Evolutionary conservation across 2,113 vertebrate species (phyloP).

Genomic region (rat (Rattus norvegicus)): DNA sequence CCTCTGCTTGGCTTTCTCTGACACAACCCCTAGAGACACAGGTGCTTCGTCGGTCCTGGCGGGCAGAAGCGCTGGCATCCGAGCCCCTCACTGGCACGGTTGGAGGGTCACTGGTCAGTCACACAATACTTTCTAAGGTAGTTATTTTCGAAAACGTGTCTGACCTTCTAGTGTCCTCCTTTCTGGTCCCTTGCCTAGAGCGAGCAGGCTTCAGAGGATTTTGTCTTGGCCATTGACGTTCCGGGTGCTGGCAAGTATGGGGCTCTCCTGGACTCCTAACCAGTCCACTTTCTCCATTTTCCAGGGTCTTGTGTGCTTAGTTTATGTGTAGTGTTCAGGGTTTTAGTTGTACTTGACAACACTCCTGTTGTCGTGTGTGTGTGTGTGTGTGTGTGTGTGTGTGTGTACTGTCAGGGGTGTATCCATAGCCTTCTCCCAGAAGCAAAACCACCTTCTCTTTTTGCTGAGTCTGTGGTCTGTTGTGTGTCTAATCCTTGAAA

Average conservation of each 20-base stretch:
- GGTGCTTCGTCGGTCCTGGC: background rate
- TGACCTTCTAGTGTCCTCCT: background rate
- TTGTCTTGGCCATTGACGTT: background rate
- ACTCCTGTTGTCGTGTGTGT: no score
- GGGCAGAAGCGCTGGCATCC: background rate
- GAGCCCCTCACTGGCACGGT: background rate
- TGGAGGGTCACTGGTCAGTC: background rate
- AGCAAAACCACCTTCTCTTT: background rate
- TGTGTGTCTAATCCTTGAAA: background rate
- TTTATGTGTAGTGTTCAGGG: background rate
- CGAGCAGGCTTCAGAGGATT: background rate
- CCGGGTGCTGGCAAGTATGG: background rate
- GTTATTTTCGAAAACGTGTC: background rate
- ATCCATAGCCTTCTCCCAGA: background rate
- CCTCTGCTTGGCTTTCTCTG: background rate
- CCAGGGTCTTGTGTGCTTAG: background rate
- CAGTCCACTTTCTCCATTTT: background rate
- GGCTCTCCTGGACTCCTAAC: background rate
- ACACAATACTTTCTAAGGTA: background rate
- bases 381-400: no score
- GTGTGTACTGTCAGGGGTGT: background rate
- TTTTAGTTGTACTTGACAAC: background rate
- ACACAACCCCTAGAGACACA: no score
- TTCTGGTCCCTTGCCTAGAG: background rate
- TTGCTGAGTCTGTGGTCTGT: background rate